Percentiles rank a stretch among this genome's conserved stretches.
These are phyloP conservation scores for Glyphotaelius pellucidus DNA, from an alignment of 2,888 invertebrate species.

Conservation along the genomic window DNA sequence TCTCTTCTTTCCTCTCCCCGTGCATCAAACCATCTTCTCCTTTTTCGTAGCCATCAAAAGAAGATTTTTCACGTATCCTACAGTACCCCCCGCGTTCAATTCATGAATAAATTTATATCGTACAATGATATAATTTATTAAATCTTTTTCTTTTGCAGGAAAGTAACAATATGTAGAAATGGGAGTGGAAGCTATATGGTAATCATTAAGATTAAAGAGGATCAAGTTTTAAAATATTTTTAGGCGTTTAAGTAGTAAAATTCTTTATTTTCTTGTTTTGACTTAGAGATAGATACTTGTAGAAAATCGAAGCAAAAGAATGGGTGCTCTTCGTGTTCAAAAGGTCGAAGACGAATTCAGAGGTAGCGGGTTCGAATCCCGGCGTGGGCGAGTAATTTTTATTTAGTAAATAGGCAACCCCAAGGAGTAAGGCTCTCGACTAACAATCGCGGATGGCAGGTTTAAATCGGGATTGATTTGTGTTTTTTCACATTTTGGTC, in stretches of 20 bases:
- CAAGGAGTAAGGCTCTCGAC: too few relatives aligned
- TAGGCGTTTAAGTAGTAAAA: background rate
- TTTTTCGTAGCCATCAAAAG: conserved; percentile 11
- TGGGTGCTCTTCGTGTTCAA: too few relatives aligned
- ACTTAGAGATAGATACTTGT: too few relatives aligned
- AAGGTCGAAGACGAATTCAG: too few relatives aligned
- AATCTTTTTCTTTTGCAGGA: background rate
- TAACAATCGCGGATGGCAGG: too few relatives aligned
- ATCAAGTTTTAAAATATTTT: background rate
- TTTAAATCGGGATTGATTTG: too few relatives aligned
- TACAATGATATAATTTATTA: conserved; percentile 41
- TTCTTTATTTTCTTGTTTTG: background rate
- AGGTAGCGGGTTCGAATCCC: too few relatives aligned
- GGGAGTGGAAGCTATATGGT: background rate
- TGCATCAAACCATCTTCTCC: background rate
- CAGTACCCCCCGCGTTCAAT: conserved; percentile 29
- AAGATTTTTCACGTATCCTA: background rate
- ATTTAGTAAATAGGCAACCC: too few relatives aligned
- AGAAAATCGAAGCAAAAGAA: background rate
- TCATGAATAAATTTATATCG: conserved; percentile 61
- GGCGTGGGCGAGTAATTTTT: too few relatives aligned
- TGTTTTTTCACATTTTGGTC: too few relatives aligned
- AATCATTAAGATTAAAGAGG: background rate
- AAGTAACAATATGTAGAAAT: background rate
- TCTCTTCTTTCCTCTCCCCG: background rate